Evolutionary conservation across 2,113 vertebrate genomes (phyloP), one percentile per base, ranked within the genome.

Genomic region (Chiloscyllium plagiosum): DNA sequence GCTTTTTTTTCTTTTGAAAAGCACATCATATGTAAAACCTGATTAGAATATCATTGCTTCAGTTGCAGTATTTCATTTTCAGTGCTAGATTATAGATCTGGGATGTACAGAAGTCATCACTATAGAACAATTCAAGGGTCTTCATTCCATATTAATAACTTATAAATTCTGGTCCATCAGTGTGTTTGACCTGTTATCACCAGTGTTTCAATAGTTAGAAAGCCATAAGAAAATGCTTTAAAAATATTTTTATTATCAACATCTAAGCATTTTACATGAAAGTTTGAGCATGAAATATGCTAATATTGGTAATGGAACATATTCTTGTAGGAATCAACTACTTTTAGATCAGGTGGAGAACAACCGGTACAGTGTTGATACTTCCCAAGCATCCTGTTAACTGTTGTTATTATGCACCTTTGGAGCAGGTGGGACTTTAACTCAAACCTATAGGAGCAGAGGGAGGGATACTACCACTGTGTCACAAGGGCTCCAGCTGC

Each of bases 41-140:
- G 89, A 5, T 68, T 93, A n/a, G 19, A 93, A 93, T 68, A 93
- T 66, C 61, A 37, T 93, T 93, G 89, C 61, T 37, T 93, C 61
- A 66, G 19, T 93, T 17, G 33, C n/a, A 66, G 37, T 20, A n/a
- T 33, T 29, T 92, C n/a, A 37, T 66, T 65, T 92, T 65, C 29
- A 20, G 61, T 5, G 4, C 12, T 66, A 65, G 29, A 92, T 56
- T 92, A 33, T 37, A 66, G 33, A 68, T 66, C 89, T 66, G n/a
- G 56, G 19, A 68, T 68, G 33, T 93, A 68, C 13, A 93, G n/a
- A 66, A 37, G 29, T 65, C 61, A 93, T 93, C 61, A 93, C 68
- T 68, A 66, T 66, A 93, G 66, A 42, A 66, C 33, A 93, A 7
- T 37, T 66, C 61, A 66, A 37, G 37, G 17, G 33, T 93, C 33